phyloP scores from a whole-genome alignment of 2,113 vertebrate genomes.

The Daboia siamensis region DNA sequence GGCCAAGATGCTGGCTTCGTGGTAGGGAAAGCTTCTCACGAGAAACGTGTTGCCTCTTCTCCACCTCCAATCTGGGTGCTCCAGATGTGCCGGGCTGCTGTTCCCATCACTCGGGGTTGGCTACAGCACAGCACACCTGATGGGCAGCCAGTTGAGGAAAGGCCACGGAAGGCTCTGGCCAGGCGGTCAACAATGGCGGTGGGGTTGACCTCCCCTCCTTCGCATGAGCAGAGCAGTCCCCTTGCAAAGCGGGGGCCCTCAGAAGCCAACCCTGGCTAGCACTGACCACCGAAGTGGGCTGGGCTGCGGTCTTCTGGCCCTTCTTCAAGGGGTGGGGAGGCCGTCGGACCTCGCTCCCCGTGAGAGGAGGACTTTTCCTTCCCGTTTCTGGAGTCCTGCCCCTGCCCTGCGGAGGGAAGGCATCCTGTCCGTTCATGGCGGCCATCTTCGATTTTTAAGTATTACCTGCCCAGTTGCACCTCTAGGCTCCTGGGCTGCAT shows the following conservation, averaged over 20 bases:
- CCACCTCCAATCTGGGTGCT: not conserved
- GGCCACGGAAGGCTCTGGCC: not conserved
- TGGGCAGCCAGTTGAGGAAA: not conserved
- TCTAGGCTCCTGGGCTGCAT: slow-evolving; percentile 26
- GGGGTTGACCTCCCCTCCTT: not conserved
- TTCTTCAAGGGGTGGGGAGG: not conserved
- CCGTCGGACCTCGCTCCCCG: not conserved
- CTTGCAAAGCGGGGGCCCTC: not conserved
- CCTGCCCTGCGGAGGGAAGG: slow-evolving; percentile 45
- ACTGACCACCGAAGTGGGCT: not conserved
- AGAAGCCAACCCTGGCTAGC: not conserved
- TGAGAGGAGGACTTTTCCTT: not conserved
- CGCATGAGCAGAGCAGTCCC: not conserved
- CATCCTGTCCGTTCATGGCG: slow-evolving; percentile 30
- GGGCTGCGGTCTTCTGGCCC: not conserved
- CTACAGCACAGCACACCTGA: not conserved
- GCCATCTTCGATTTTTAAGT: slow-evolving; percentile 36
- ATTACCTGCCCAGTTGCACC: not conserved
- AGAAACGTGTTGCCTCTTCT: slow-evolving; percentile 56
- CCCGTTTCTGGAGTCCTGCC: slow-evolving; percentile 28
- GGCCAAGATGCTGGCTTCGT: slow-evolving; percentile 54
- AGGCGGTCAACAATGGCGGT: not conserved
- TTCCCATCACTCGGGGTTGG: not conserved
- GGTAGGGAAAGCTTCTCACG: slow-evolving; percentile 42
- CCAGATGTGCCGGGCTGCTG: slow-evolving; percentile 51